phyloP scores from a whole-genome alignment of 2,113 vertebrate species.

The Oreochromis tanganicae region DNA sequence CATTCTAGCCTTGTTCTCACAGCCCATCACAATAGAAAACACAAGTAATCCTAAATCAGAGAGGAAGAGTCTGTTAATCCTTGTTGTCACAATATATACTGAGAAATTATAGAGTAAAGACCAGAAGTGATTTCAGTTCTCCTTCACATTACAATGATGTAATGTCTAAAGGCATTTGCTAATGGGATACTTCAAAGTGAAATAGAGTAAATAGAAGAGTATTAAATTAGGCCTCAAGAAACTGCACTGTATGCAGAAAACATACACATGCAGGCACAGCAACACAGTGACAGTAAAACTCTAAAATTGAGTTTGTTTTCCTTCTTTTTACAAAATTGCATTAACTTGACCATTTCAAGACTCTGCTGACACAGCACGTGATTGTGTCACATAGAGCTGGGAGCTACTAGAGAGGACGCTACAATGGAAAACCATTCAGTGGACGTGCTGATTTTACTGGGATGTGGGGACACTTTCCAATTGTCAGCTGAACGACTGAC shows the following conservation, averaged over 20 bases:
- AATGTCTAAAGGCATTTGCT: not conserved
- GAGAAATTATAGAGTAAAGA: not conserved
- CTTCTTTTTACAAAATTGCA: not conserved
- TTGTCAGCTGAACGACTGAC: not conserved
- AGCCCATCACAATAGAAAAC: conserved; percentile 27
- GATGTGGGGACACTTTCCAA: not conserved
- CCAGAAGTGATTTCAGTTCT: not conserved
- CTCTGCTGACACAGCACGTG: not conserved
- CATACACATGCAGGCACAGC: not conserved
- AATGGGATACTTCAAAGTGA: not conserved
- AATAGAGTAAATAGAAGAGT: not conserved
- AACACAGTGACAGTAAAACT: not conserved
- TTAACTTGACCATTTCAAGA: not conserved
- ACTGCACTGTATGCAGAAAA: not conserved
- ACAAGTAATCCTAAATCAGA: conserved; percentile 30
- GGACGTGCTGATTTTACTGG: not conserved
- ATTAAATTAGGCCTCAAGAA: not conserved
- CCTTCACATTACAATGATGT: not conserved
- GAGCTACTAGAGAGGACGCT: not conserved
- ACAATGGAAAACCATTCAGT: not conserved
- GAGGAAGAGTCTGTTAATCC: conserved; percentile 26
- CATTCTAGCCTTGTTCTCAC: conserved; percentile 1
- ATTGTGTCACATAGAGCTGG: not conserved
- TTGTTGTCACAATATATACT: conserved; percentile 19
- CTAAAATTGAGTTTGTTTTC: not conserved